A percentile compares a stretch with the other conserved stretches of the same genome.
Evolutionary conservation across 2,888 invertebrate genomes (phyloP).

Genomic region (Hydropsyche betteni): DNA sequence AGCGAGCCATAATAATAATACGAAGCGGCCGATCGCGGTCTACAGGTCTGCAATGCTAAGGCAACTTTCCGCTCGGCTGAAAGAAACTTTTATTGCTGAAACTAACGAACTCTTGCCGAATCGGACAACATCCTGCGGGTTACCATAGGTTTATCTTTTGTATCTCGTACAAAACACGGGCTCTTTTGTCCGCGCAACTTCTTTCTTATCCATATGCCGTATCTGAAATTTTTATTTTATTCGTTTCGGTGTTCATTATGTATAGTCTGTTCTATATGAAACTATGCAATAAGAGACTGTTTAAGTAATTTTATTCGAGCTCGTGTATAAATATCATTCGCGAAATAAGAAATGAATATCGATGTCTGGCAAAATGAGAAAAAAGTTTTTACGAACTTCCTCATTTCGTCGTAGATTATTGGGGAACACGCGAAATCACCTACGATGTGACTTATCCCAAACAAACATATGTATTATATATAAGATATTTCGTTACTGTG

Average conservation of each 20-base stretch:
- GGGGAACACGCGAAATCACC: conserved; percentile 17
- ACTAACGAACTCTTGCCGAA: conserved; percentile 34
- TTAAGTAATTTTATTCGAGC: too few relatives aligned
- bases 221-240: neutral
- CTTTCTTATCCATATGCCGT: neutral
- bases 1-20: too few relatives aligned
- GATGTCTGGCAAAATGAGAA: neutral
- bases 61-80: conserved; percentile 11
- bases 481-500: conserved; percentile 19
- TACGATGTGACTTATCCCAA: conserved; percentile 21
- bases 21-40: too few relatives aligned
- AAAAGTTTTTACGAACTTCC: conserved; percentile 27
- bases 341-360: neutral
- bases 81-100: conserved; percentile 39
- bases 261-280: neutral
- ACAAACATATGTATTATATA: conserved; percentile 6
- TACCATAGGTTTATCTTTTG: conserved; percentile 17
- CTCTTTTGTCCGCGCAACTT: neutral
- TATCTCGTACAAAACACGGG: conserved; percentile 3
- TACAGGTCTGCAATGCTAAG: too few relatives aligned
- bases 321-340: too few relatives aligned
- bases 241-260: too few relatives aligned
- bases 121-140: conserved; percentile 18
- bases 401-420: conserved; percentile 23
- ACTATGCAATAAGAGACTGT: neutral